These are phyloP conservation scores for Papilio aristodemus DNA, from an alignment of 1,140 invertebrate genomes.

Conservation along the genomic window DNA sequence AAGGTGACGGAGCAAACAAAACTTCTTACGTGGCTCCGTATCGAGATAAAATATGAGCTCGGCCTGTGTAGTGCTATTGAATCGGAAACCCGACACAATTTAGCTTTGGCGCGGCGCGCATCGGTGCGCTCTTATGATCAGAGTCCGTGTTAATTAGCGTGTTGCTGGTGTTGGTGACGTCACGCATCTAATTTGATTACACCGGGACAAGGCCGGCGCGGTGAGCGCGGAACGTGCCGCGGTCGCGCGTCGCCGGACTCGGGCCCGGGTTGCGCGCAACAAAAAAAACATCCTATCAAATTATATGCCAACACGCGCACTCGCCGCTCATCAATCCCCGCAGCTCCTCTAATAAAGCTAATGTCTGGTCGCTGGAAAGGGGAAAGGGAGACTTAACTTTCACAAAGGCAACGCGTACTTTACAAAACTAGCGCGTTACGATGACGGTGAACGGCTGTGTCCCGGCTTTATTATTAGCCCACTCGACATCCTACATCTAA, in stretches of 20 bases:
- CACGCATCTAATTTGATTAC: conserved; percentile 75
- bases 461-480: conserved; percentile 35
- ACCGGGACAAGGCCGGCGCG: conserved; percentile 59
- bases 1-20: conserved; percentile 23
- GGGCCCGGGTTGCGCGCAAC: conserved; percentile 7
- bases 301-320: conserved; percentile 10
- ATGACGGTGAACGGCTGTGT: conserved; percentile 34
- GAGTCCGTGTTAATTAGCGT: conserved; percentile 62
- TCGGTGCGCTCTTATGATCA: conserved; percentile 45
- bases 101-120: conserved; percentile 31
- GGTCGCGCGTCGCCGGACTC: conserved; percentile 21
- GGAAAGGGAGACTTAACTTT: conserved; percentile 34
- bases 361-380: conserved; percentile 29
- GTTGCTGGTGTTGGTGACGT: conserved; percentile 61
- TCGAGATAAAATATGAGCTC: conserved; percentile 3
- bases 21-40: background rate
- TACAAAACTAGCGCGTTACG: conserved; percentile 36
- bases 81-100: conserved; percentile 42
- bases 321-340: conserved; percentile 20
- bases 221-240: conserved; percentile 42
- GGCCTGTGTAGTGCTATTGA: conserved; percentile 33
- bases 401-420: conserved; percentile 27
- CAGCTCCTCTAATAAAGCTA: conserved; percentile 16
- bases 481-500: conserved; percentile 38
- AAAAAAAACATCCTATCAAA: conserved; percentile 33